A percentile compares a stretch with the other conserved stretches of the same genome.
Conservation (phyloP, 1,140 invertebrate species). For the Cyclargus thomasi region DNA sequence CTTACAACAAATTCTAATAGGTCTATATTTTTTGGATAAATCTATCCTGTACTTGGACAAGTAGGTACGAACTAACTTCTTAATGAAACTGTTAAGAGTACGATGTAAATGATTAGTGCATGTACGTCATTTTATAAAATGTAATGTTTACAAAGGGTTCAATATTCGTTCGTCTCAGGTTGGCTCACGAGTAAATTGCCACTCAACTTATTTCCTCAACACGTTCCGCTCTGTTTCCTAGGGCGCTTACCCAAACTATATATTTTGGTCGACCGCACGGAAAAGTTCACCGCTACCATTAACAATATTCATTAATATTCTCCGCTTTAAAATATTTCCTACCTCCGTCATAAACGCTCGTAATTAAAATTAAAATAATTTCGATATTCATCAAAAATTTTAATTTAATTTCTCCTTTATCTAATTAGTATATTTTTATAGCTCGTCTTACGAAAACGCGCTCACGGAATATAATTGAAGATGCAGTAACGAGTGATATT, state of each 20-base stretch:
- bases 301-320: conserved; percentile 13
- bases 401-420: conserved; percentile 9
- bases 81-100: too few relatives aligned
- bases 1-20: too few relatives aligned
- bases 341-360: neutral
- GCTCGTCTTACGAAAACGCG: neutral
- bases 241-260: conserved; percentile 16
- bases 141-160: conserved; percentile 19
- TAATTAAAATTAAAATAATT: neutral
- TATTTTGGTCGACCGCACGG: neutral
- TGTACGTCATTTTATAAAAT: neutral
- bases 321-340: neutral
- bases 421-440: conserved; percentile 11
- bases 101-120: too few relatives aligned
- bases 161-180: conserved; percentile 16
- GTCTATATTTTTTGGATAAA: too few relatives aligned
- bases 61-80: too few relatives aligned
- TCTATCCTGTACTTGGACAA: too few relatives aligned
- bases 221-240: conserved; percentile 21
- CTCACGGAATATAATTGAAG: neutral
- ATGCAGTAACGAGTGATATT: conserved; percentile 18
- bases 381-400: neutral
- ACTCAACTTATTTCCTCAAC: conserved; percentile 19
- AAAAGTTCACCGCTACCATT: neutral
- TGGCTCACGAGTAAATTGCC: conserved; percentile 13